A percentile compares a stretch with the other conserved stretches of the same genome.
These are phyloP conservation scores for Rousettus madagascariensis DNA, from an alignment of 2,797 vertebrate genomes.

Conservation along the genomic window DNA sequence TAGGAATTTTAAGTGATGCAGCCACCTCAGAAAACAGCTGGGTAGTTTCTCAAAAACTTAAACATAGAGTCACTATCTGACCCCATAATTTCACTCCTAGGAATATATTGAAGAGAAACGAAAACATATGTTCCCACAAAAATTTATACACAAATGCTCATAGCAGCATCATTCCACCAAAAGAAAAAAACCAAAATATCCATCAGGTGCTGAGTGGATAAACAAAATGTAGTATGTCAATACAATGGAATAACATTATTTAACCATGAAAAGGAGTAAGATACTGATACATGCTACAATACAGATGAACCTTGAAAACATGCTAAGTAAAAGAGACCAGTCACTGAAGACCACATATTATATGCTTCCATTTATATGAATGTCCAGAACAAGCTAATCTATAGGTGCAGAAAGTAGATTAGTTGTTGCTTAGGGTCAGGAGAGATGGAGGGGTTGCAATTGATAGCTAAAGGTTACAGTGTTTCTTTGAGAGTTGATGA, in stretches of 20 bases:
- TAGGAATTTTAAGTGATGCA: not conserved
- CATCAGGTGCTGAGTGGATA: not conserved
- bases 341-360: not conserved
- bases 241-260: not conserved
- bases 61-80: not conserved
- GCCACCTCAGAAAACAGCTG: not conserved
- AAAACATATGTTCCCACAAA: not conserved
- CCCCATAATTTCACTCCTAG: not conserved
- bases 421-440: not conserved
- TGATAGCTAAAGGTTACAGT: not conserved
- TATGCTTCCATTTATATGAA: not conserved
- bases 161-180: not conserved
- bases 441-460: too few species aligned
- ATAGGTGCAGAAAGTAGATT: not conserved
- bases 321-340: not conserved
- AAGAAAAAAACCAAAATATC: not conserved
- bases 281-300: not conserved
- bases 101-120: not conserved
- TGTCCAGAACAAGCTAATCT: not conserved
- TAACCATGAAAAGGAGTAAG: not conserved
- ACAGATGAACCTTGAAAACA: not conserved
- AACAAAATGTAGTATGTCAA: not conserved
- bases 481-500: not conserved
- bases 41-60: not conserved
- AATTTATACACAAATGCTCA: not conserved